A percentile compares a stretch with the other conserved stretches of the same genome.
These are phyloP conservation scores for Micrasema longulum DNA, from an alignment of 1,140 invertebrate genomes.

Conservation along the genomic window DNA sequence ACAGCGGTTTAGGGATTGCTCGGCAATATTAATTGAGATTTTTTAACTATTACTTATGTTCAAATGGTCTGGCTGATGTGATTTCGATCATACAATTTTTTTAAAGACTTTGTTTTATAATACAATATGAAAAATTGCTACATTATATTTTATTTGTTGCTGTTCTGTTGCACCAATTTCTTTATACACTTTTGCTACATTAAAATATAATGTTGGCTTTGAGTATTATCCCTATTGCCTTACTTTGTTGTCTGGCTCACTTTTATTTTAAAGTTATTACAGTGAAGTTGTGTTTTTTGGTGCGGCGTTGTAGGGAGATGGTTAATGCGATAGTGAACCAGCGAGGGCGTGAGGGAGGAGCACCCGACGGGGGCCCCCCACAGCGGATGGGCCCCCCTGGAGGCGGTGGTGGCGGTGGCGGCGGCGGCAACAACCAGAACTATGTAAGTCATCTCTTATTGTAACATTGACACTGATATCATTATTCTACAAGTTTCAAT, in stretches of 20 bases:
- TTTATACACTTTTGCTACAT: no score
- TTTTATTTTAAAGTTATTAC: background rate
- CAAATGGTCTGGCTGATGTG: no score
- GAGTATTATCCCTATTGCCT: background rate
- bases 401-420: slow-evolving; percentile 58
- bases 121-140: no score
- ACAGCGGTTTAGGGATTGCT: no score
- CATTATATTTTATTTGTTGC: no score
- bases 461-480: no score
- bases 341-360: slow-evolving; percentile 58
- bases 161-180: no score
- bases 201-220: background rate
- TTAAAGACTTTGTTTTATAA: no score
- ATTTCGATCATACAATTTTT: no score
- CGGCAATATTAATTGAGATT: no score
- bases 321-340: slow-evolving; percentile 66
- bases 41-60: no score
- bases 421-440: slow-evolving; percentile 55
- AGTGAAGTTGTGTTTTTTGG: slow-evolving; percentile 12
- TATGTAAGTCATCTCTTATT: slow-evolving; percentile 53
- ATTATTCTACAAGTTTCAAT: no score
- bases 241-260: background rate
- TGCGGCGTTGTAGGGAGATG: slow-evolving; percentile 59
- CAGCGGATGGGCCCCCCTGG: slow-evolving; percentile 54
- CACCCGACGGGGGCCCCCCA: slow-evolving; percentile 41